Evolutionary conservation across 2,888 invertebrate genomes (phyloP), one percentile per base, ranked within the genome.

Genomic region (Syrphus vitripennis): DNA sequence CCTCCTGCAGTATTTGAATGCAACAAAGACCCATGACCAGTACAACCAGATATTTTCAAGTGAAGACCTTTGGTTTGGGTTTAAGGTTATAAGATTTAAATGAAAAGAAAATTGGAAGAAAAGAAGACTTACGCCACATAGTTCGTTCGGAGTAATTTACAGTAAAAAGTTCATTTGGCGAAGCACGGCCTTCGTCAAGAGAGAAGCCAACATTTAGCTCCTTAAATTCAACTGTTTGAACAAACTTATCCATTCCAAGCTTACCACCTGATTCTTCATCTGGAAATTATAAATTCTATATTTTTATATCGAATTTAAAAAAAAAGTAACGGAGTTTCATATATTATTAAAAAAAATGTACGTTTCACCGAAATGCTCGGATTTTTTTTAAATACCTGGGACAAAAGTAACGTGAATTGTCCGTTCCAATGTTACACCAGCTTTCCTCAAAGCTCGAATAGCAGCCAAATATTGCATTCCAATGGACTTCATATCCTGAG

Each of bases 401-500:
- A 96, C 95, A 92, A 95, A 96, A 0, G 94, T 93, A 0, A 96
- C 89, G 89, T 96, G 95, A 34, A 97, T 91, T 0, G 95, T 96
- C 88, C 97, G 93, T 53, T 93, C 93, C 29, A 94, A 93, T 34
- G 91, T 91, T 57, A 93, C 91, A 0, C 94, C 94, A 40, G 92
- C 90, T 7, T 92, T 90, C 89, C 95, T 95, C 53, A 96, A 90
- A 67, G 93, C 92, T 59, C 96, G 93, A 45, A 97, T 93, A 0
- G 97, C 96, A 89, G 96, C 97, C 57, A 97, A 91, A 92, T 95
- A 96, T 92, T 96, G 96, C 71, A 95, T 95, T 9, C 95, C 96
- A 74, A 96, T 95, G 89, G 95, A 96, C 92, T 97, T 97, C 97
- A 97, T 97, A 90, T 98, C 98, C 92, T 97, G 97, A 0, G 97